phyloP scores from a whole-genome alignment of 53 echinoderm and acorn worm genomes.

The Holothuria scabra region DNA sequence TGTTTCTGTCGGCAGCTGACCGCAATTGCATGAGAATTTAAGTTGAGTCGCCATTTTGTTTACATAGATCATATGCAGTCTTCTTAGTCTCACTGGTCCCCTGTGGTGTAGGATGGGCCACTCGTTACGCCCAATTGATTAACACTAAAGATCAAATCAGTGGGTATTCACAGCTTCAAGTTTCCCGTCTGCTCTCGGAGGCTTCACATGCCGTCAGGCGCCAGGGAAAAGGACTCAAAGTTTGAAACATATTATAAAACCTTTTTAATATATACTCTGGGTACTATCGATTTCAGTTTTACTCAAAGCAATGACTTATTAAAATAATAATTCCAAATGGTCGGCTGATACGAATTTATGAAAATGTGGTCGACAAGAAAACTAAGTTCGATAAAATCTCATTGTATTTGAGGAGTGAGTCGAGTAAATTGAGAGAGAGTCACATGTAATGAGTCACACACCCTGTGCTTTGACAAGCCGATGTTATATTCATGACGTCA shows the following conservation, averaged over 20 bases:
- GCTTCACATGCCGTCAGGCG: constrained; percentile 18
- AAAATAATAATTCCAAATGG: neutral
- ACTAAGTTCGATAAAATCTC: neutral
- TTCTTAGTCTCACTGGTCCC: neutral
- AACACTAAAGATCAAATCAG: constrained; percentile 31
- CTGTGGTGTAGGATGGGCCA: constrained; percentile 44
- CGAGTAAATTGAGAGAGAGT: neutral
- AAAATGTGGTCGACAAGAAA: constrained; percentile 14
- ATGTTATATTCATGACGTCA: too few species aligned
- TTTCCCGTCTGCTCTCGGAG: constrained; percentile 24
- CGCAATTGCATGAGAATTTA: constrained; percentile 33
- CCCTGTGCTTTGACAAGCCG: neutral
- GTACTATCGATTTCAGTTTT: constrained; percentile 36
- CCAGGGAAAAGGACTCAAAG: neutral
- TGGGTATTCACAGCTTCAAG: constrained; percentile 12
- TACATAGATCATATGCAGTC: constrained; percentile 32
- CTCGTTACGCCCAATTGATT: constrained; percentile 42
- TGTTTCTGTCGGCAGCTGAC: neutral
- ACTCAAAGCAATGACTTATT: neutral
- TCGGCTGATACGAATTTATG: neutral
- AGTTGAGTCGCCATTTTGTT: constrained; percentile 35
- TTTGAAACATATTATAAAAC: neutral
- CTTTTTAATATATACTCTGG: neutral
- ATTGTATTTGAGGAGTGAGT: neutral
- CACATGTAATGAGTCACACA: constrained; percentile 16